phyloP scores from a whole-genome alignment of 2,113 vertebrate genomes.

The Tachysurus vachellii region DNA sequence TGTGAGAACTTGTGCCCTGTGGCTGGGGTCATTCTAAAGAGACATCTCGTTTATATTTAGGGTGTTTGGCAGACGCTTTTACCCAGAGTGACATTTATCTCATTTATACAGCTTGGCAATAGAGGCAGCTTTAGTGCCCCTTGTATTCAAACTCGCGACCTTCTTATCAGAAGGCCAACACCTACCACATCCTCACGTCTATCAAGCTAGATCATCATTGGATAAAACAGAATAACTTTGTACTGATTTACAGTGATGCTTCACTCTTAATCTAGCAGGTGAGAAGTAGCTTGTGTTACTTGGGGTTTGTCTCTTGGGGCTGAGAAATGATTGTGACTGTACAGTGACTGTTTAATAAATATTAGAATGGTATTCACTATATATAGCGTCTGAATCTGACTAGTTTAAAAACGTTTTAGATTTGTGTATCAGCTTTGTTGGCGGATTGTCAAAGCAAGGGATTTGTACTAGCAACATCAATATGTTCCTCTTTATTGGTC shows the following conservation, averaged over 20 bases:
- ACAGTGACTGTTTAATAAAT: not conserved
- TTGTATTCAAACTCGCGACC: too few relatives aligned
- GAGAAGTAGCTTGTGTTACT: not conserved
- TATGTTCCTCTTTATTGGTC: not conserved
- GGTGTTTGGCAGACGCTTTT: too few relatives aligned
- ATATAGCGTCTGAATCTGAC: not conserved
- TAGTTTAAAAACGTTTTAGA: not conserved
- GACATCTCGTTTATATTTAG: too few relatives aligned
- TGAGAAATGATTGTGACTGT: not conserved
- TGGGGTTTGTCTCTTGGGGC: not conserved
- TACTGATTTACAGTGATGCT: not conserved
- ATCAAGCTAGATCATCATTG: not conserved
- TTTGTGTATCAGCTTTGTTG: not conserved
- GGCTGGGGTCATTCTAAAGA: not conserved
- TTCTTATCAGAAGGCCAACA: too few relatives aligned
- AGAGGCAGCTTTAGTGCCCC: too few relatives aligned
- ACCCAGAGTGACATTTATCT: too few relatives aligned
- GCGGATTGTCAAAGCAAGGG: not conserved
- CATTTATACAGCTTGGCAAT: too few relatives aligned
- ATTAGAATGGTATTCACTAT: not conserved
- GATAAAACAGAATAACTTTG: not conserved
- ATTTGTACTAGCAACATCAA: not conserved
- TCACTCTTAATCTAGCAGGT: not conserved
- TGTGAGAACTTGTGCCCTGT: not conserved
- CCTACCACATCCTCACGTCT: not conserved